Evolutionary conservation across 1,140 invertebrate species (phyloP), one percentile per base, ranked within the genome.

Genomic region (Euglossa dilemma): DNA sequence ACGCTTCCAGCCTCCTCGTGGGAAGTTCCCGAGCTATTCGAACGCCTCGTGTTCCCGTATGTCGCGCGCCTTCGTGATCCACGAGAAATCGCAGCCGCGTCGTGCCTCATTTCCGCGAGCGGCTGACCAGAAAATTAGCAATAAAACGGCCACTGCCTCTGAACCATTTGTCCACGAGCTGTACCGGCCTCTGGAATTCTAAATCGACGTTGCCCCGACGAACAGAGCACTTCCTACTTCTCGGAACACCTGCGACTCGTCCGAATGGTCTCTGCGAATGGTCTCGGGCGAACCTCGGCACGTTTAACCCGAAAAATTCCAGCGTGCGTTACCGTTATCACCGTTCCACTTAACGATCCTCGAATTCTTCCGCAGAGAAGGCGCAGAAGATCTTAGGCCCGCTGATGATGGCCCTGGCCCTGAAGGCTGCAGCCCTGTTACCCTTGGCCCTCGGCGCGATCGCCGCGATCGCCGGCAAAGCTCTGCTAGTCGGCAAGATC

Each of bases 401-500:
- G 2, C 92, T 98, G 70, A 94, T 97, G 75, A 96, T 97, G 87
- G 95, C 96, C 66, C 91, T 97, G 67, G 97, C 97, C 20, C 92
- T 98, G 89, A 98, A 98, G 93, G 96, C 97, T 80, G 97, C 97
- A 85, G 96, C 97, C 43, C 93, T 98, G 25, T 93, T 97, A 83
- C 97, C 97, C 8, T 91, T 98, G 70, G 96, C 97, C 2, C 95
- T 98, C 14, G 97, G 97, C 50, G 97, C 96, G 56, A 97, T 98
- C 83, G 97, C 97, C 20, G 92, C 98, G 83, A 97, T 98, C 86
- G 97, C 97, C 63, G 97, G 97, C 80, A 98, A 98, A 92, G 97
- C 97, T 71, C 94, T 98, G 87, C 92, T 98, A 76, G 96, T 98
- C 87, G 97, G 97, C 89, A 98, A 98, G 93, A 96, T 98, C 87